A percentile compares a stretch with the other conserved stretches of the same genome.
Evolutionary conservation across 2,113 vertebrate species (phyloP).

Genomic region (Sakesphorus luctuosus): DNA sequence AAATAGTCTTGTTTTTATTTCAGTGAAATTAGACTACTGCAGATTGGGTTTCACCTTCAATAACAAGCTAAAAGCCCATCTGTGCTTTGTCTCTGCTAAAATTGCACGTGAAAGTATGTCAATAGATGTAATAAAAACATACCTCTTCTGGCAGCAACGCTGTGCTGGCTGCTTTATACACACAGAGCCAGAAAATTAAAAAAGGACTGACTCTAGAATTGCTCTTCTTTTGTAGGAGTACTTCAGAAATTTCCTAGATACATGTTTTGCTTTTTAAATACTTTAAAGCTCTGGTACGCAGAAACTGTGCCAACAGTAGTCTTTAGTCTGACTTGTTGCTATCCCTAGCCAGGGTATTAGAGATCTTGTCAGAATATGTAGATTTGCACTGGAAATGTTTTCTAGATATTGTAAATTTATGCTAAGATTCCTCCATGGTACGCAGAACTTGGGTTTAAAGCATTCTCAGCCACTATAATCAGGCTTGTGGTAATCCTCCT

Average conservation of each 20-base stretch:
- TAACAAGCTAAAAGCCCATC: not conserved
- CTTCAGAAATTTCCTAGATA: not conserved
- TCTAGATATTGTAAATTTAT: not conserved
- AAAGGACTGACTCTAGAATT: not conserved
- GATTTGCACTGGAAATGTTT: not conserved
- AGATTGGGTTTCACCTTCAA: not conserved
- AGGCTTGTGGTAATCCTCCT: not conserved
- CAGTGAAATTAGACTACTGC: not conserved
- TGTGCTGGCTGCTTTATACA: not conserved
- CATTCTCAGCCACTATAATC: not conserved
- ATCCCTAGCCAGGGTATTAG: not conserved
- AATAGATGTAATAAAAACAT: not conserved
- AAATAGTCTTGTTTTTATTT: not conserved
- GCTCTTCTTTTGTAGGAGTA: not conserved
- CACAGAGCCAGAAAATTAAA: not conserved
- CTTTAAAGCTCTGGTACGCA: not conserved
- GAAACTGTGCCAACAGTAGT: not conserved
- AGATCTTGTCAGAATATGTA: not conserved
- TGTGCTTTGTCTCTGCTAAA: constrained; percentile 41
- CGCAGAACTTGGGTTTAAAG: not conserved
- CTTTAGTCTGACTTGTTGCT: not conserved
- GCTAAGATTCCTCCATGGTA: not conserved
- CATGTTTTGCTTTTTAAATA: not conserved
- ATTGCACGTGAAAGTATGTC: not conserved
- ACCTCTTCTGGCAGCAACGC: not conserved